Base-by-base conservation (phyloP, 2,888 invertebrate species). In the Mylabris sibirica region DNA sequence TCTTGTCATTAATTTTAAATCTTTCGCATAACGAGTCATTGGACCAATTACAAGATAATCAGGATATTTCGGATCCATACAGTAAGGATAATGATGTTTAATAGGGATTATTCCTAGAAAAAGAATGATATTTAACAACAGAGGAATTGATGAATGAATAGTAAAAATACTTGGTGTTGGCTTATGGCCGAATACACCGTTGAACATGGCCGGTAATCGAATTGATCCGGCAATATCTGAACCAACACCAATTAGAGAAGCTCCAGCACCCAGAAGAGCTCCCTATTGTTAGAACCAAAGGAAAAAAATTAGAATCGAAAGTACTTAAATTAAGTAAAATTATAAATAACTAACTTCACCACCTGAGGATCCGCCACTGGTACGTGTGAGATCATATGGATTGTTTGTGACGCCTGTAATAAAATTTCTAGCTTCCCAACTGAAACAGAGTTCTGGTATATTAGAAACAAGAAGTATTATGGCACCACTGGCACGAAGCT, bases 161-260 rank as follows among this genome's bases (percentile, higher is more conserved):
- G 90, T 90, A 12, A 4, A 12, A 65, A 65, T 81, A 89, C 93
- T 90, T 4, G 91, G 88, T 57, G 93, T 91, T 2, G 95, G 92
- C 80, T 96, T 96, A 83, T 96, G 95, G 0, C 96, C 96, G 84
- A 93, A 96, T 44, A 97, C 87, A 0, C 97, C 96, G 84, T 92
- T 94, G 84, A 92, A 95, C 74, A 92, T 89, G n/a, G 92, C 89
- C 0, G 97, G 97, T 80, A 96, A 86, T 30, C 97, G 88, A 76
- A 96, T 94, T 64, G 95, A 95, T 63, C 97, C 97, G 9, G 92
- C 95, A 76, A 96, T 90, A 84, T 97, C 97, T 0, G 95, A 95
- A 3, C 94, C 92, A 74, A 96, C 85, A 69, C 95, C 93, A 77
- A 95, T 88, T 0, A 93, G 84, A 0, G 93, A 91, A 17, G 93